Conservation (phyloP, 2,888 invertebrate species). For the Abscondita cerata region DNA sequence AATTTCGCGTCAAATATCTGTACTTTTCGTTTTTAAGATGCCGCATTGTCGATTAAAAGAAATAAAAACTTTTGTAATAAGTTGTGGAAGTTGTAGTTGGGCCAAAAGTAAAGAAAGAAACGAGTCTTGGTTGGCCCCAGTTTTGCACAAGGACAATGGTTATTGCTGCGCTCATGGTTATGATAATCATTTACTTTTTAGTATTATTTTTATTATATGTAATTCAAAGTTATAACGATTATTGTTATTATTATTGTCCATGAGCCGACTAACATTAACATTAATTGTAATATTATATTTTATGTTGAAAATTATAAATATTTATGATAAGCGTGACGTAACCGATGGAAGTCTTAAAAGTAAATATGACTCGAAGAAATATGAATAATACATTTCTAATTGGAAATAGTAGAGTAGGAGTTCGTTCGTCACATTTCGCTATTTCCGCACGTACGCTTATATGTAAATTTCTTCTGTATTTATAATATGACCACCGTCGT, state of each 20-base stretch:
- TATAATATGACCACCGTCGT: constrained; percentile 15
- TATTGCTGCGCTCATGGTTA: constrained; percentile 54
- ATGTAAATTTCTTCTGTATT: constrained; percentile 29
- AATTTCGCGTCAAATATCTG: constrained; percentile 5
- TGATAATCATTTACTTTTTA: constrained; percentile 56
- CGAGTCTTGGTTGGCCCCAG: constrained; percentile 32
- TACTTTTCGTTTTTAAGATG: constrained; percentile 15
- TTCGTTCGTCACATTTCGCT: constrained; percentile 33
- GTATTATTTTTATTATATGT: constrained; percentile 57
- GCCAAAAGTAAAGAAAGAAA: constrained; percentile 29
- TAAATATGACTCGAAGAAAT: constrained; percentile 36
- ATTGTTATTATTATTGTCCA: constrained; percentile 53
- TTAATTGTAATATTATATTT: constrained; percentile 46
- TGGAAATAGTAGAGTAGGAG: constrained; percentile 35
- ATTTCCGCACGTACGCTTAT: constrained; percentile 33
- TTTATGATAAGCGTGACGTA: constrained; percentile 42
- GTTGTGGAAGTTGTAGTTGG: constrained; percentile 47
- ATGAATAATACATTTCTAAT: constrained; percentile 38
- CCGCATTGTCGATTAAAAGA: constrained; percentile 21
- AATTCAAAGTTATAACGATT: constrained; percentile 56
- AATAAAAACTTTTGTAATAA: constrained; percentile 28
- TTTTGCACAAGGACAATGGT: constrained; percentile 49
- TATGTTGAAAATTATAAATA: constrained; percentile 37
- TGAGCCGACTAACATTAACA: constrained; percentile 42
- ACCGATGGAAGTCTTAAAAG: constrained; percentile 42